These are phyloP conservation scores for Rhagonycha fulva DNA, from an alignment of 2,888 invertebrate species.

Conservation along the genomic window DNA sequence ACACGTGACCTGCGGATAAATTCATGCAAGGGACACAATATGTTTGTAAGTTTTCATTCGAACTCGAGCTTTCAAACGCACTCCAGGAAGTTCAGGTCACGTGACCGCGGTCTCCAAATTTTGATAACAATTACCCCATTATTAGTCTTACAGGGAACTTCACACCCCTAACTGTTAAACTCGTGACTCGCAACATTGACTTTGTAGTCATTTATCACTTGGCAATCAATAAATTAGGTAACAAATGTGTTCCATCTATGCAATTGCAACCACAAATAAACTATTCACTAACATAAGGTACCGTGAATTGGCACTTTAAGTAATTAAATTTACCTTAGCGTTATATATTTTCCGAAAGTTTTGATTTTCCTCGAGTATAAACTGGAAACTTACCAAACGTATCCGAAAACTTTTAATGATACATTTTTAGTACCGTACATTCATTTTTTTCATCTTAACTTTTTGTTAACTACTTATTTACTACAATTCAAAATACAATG, in stretches of 20 bases:
- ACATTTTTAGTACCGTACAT: neutral
- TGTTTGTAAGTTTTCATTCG: conserved; percentile 16
- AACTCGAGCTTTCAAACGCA: conserved; percentile 18
- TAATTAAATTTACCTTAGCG: conserved; percentile 16
- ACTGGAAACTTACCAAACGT: neutral
- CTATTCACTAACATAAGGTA: conserved; percentile 15
- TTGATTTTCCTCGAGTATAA: neutral
- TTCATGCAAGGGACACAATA: conserved; percentile 27
- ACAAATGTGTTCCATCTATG: conserved; percentile 23
- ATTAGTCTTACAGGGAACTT: conserved; percentile 37
- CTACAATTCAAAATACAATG: neutral
- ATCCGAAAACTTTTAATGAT: neutral
- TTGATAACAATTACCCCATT: conserved; percentile 41
- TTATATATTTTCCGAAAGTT: neutral
- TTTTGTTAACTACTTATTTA: neutral
- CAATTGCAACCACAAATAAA: conserved; percentile 29
- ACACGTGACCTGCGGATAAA: conserved; percentile 34
- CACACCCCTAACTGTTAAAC: conserved; percentile 35
- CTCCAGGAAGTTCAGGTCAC: conserved; percentile 41
- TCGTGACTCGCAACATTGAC: conserved; percentile 33
- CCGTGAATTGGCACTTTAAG: conserved; percentile 26
- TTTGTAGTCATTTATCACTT: conserved; percentile 37
- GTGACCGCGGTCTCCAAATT: conserved; percentile 38
- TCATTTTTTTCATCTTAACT: neutral
- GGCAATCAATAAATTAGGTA: conserved; percentile 35